Base-by-base conservation (phyloP, 2,888 invertebrate species). In the Melanostoma mellinum region DNA sequence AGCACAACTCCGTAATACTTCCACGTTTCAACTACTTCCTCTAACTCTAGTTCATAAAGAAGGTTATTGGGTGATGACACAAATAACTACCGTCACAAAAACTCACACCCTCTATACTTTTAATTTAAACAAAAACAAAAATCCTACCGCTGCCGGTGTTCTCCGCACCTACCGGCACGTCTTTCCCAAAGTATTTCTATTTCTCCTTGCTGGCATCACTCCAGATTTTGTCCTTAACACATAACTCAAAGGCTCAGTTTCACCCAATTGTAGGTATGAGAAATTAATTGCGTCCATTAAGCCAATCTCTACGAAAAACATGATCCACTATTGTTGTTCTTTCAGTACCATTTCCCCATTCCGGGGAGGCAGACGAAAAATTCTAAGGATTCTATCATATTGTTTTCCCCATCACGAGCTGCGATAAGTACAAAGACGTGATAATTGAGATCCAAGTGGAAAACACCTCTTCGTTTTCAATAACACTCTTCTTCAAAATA, bases 211-310 rank as follows among this genome's bases (percentile, higher is more conserved):
- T 20, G 6, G 44, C n/a, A 10, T 46, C 44, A 1, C 44, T 46
- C 40, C 56, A 35, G 46, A 44, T 46, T 36, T 8, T 35, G 52
- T 60, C 42, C 48, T 75, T 58, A 69, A 61, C 61, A 36, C 79
- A 71, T 71, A 79, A 61, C 73, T 61, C 55, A 42, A 20, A 36
- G 65, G 36, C 52, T 60, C 53, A 50, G 40, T 10, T 40, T 60
- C 60, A n/a, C 32, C 20, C 50, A 68, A 56, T 63, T 56, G 61
- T 40, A 55, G 32, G 71, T 53, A 61, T 40, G 67, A 35, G 67
- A 76, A 63, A 67, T 81, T 76, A 76, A 81, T 81, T 76, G 60
- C 81, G 65, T 76, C 81, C 81, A 73, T 82, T 82, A 69, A 68
- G 77, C 82, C 78, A 77, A 78, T 82, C 77, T 65, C 61, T 67